Evolutionary conservation across 2,113 vertebrate species (phyloP).

Genomic region (cattle (Bos taurus)): ARS-UCD2.0 NC_037330.1:35806501-35807000

Average conservation of each 20-base stretch:
- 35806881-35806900: background rate
- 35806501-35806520: background rate
- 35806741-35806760: background rate
- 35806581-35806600: background rate
- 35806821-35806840: background rate
- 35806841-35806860: background rate
- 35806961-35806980: background rate
- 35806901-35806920: background rate
- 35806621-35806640: background rate
- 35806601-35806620: background rate
- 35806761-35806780: background rate
- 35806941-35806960: background rate
- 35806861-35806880: slow-evolving; percentile 22
- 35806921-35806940: background rate
- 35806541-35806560: background rate
- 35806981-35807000: background rate
- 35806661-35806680: background rate
- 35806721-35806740: background rate
- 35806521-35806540: background rate
- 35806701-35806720: background rate
- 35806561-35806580: background rate
- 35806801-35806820: background rate
- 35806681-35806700: background rate
- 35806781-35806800: background rate
- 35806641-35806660: background rate